Evolutionary conservation across 2,888 invertebrate species (phyloP), one percentile per base, ranked within the genome.

Genomic region (Hydriomena furcata): DNA sequence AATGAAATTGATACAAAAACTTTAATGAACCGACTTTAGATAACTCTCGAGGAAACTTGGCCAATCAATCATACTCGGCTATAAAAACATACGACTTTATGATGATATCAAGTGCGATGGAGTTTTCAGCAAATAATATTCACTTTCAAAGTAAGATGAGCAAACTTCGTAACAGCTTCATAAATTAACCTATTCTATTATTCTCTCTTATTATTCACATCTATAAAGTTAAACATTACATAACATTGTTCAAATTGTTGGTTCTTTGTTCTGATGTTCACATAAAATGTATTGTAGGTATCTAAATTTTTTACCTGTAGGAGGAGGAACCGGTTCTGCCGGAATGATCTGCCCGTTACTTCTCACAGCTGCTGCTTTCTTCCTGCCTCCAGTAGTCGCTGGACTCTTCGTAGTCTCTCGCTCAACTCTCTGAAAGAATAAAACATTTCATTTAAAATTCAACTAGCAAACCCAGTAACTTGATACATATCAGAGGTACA

Each of bases 401-500:
- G 88, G 88, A 68, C 87, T 87, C 70, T 87, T 88, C 51, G 82
- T 82, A 32, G 67, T 81, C 66, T 90, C 89, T 35, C 88, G 81
- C 57, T 90, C 89, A 42, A 85, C 73, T 69, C 88, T 83, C 89
- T 90, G 73, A 7, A 83, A 84, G 65, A 70, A 77, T 57, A 63
- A 20, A 42, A 5, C 7, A 46, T 30, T 46, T 27, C 24, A 41
- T 44, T 50, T 46, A 52, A 48, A 55, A 48, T 23, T 11, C 8
- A 53, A 48, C 13, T 31, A 25, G 24, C 47, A 55, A 40, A 30
- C 37, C 36, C 40, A 40, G 21, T 25, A 34, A 43, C 31, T 36
- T 44, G 56, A 58, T 54, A 50, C 34, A 47, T 43, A 53, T 55
- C 52, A 47, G 42, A 54, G 55, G 53, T 50, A 46, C 60, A 56